Conservation (phyloP, 2,888 invertebrate species). For the Podabrus alpinus region DNA sequence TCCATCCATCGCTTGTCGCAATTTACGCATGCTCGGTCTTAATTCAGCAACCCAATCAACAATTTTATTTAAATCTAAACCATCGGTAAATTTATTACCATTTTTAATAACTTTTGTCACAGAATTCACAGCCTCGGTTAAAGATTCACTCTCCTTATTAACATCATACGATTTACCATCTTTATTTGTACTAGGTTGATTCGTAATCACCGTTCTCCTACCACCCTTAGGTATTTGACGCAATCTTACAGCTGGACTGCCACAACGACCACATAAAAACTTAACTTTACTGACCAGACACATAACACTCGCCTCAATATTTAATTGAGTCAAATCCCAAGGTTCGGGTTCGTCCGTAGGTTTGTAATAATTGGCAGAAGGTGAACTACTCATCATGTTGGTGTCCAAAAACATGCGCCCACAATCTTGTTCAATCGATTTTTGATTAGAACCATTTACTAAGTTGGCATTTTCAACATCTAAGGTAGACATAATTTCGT, state of each 20-base stretch:
- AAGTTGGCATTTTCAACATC: constrained; percentile 30
- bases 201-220: constrained; percentile 40
- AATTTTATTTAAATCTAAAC: constrained; percentile 69
- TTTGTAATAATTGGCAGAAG: constrained; percentile 77
- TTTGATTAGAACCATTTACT: constrained; percentile 38
- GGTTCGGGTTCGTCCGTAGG: constrained; percentile 83
- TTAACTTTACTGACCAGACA: constrained; percentile 83
- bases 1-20: constrained; percentile 79
- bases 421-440: constrained; percentile 43
- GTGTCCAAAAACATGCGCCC: constrained; percentile 58
- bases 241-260: constrained; percentile 71
- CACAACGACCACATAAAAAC: constrained; percentile 75
- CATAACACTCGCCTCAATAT: constrained; percentile 86
- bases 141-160: constrained; percentile 44
- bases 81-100: constrained; percentile 75
- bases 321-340: constrained; percentile 82
- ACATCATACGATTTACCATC: constrained; percentile 32
- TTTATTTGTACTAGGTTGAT: constrained; percentile 39
- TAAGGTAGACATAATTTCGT: neutral
- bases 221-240: constrained; percentile 56
- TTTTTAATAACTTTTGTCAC: constrained; percentile 62
- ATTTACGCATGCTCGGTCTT: constrained; percentile 78
- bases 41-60: constrained; percentile 77
- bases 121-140: constrained; percentile 59
- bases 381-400: constrained; percentile 60